Evolutionary conservation across 1,140 invertebrate species (phyloP), one percentile per base, ranked within the genome.

Genomic region (Mactra quadrangularis): DNA sequence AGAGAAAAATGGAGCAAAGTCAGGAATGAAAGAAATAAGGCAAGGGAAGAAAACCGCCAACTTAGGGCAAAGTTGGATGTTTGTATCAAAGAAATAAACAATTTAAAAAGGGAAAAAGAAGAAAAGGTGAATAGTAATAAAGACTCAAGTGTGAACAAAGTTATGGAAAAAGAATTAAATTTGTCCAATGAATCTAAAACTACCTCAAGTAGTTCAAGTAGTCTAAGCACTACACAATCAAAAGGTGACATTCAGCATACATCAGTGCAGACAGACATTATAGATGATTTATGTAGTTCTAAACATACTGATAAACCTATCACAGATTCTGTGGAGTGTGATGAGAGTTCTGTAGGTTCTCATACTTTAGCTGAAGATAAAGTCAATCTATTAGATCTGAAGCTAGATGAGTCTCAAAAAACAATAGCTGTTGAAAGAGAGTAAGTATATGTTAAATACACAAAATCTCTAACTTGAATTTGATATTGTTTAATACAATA

Each of bases 1-100:
- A 94, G 98, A 13, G 97, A 98, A 91, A 99, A 99, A 91, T 99
- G 98, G 98, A 97, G 96, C 92, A 98, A 98, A 93, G 96, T 96
- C 70, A 84, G 89, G 29, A 89, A 90, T 77, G 91, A 92, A 71
- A 84, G 90, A 22, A 92, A 90, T 62, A 89, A 97, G 92, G 96
- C 97, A 0, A 93, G 97, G 52, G 97, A 98, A 89, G 97, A 98
- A 92, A 95, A 95, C 3, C 96, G 98, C 90, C 95, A 96, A 70
- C 91, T 98, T 0, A 95, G 97, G 87, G 94, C 94, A 0, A 97
- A 97, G 93, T 93, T 97, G 66, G 97, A 98, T 89, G 89, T 95
- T 15, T 93, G 96, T 2, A 92, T 96, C 25, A 97, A 98, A 93
- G 97, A 98, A 88, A 93, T 95, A 4, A 95, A 95, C 76, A 94